phyloP scores from a whole-genome alignment of 2,888 invertebrate species.

The Acronicta aceris region DNA sequence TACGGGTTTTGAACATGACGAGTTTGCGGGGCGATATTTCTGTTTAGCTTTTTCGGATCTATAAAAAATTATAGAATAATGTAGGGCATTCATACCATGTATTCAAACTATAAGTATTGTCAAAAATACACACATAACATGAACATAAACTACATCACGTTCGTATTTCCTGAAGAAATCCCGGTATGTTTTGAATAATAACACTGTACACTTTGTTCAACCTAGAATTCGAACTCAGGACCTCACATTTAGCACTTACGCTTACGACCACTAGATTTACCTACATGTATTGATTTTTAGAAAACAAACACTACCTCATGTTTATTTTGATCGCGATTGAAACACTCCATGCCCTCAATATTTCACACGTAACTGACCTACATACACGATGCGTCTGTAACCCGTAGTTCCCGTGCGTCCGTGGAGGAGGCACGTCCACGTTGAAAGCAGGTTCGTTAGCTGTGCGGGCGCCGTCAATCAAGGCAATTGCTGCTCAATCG shows the following conservation, averaged over 20 bases:
- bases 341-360: conserved; percentile 25
- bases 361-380: conserved; percentile 45
- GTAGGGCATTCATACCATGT: background rate
- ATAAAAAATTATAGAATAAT: background rate
- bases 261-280: too few species aligned
- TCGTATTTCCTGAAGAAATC: too few species aligned
- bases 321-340: conserved; percentile 6
- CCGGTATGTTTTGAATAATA: too few species aligned
- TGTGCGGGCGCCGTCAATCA: conserved; percentile 87
- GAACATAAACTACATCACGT: too few species aligned
- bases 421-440: conserved; percentile 73
- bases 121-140: too few species aligned
- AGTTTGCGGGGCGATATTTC: conserved; percentile 25
- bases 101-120: too few species aligned
- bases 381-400: conserved; percentile 46
- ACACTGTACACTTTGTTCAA: too few species aligned
- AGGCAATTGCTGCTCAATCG: conserved; percentile 89
- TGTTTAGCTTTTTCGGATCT: conserved; percentile 11
- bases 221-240: too few species aligned
- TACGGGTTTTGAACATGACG: conserved; percentile 54
- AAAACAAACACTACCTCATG: too few species aligned
- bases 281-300: background rate
- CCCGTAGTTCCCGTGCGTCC: conserved; percentile 38
- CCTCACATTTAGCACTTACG: too few species aligned
- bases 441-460: conserved; percentile 88